Evolutionary conservation across 2,113 vertebrate species (phyloP), one percentile per base, ranked within the genome.

Genomic region (Heloderma charlesbogerti): DNA sequence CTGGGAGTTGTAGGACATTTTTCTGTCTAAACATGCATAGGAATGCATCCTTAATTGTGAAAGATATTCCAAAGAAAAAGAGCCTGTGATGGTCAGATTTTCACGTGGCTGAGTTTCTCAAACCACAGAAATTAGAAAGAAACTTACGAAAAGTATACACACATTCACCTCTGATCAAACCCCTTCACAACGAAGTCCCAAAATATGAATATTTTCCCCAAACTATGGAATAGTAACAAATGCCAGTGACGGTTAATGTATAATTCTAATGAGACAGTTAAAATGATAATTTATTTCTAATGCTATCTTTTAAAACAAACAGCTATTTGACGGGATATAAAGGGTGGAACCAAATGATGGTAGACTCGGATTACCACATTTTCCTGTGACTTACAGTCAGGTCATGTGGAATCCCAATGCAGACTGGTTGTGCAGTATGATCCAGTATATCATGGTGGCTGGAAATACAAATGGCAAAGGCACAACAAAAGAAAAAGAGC

Each of bases 51-150:
- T 51, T 51, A 84, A n/a, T 75, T 40, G 45, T 74, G 77, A 12
- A 84, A 84, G 29, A 63, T 34, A 66, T 31, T 48, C 18, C 60
- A 31, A 75, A 60, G 79, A 60, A 37, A 31, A 63, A 82, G 18
- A 63, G 37, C 60, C 25, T 75, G 1, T 0, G 12, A 1, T 75
- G 1, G 18, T 18, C n/a, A 27, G 0, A 2, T 79, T 8, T 37
- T 71, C 22, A 69, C 34, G 31, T 15, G 89, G 37, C 0, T 8
- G 45, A 80, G 29, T 45, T 13, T 45, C 45, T 86, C 51, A 82
- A 67, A 1, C 6, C 37, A 91, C 15, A 85, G 13, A 81, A 67
- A 0, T 0, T 0, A 71, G 60, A 57, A 90, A 40, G 15, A 84
- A 77, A 77, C 31, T 74, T 54, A 57, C n/a, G 40, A 84, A 67